Evolutionary conservation across 2,888 invertebrate genomes (phyloP).

Genomic region (Drosophila atroscutellata): DNA sequence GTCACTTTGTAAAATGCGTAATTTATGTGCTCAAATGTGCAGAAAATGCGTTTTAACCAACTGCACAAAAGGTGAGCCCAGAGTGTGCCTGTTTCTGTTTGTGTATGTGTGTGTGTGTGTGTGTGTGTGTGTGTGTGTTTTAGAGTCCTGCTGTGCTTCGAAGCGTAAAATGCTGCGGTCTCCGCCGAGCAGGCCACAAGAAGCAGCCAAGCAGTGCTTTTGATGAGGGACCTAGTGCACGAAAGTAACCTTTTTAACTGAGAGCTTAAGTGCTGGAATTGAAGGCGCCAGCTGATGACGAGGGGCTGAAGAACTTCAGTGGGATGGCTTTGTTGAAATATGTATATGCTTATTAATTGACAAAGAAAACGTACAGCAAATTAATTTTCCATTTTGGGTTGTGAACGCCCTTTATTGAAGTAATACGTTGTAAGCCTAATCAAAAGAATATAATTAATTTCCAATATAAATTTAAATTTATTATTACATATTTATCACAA

Average conservation of each 20-base stretch:
- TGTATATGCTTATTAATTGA: conserved; percentile 62
- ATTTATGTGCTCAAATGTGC: conserved; percentile 71
- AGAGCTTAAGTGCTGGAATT: conserved; percentile 50
- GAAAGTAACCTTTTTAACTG: conserved; percentile 48
- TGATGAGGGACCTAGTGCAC: conserved; percentile 68
- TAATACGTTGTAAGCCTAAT: background rate
- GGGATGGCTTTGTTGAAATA: conserved; percentile 11
- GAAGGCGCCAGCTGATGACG: conserved; percentile 19
- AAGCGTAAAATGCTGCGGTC: conserved; percentile 72
- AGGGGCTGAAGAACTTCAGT: conserved; percentile 8
- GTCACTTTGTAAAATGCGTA: conserved; percentile 51
- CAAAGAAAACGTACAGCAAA: conserved; percentile 18
- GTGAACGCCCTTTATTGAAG: background rate
- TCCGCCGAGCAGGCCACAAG: conserved; percentile 37
- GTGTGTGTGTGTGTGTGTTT: conserved; percentile 18
- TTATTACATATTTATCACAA: background rate
- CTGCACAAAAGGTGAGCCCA: conserved; percentile 57
- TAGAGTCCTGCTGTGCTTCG: conserved; percentile 31
- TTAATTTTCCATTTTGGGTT: background rate
- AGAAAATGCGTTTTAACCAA: conserved; percentile 73
- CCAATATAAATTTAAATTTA: background rate
- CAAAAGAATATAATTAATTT: background rate
- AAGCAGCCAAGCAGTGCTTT: conserved; percentile 36
- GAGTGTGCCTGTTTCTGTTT: background rate
- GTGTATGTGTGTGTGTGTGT: conserved; percentile 3